phyloP scores from a whole-genome alignment of 2,113 vertebrate genomes.

The Ceyx melanurus region DNA sequence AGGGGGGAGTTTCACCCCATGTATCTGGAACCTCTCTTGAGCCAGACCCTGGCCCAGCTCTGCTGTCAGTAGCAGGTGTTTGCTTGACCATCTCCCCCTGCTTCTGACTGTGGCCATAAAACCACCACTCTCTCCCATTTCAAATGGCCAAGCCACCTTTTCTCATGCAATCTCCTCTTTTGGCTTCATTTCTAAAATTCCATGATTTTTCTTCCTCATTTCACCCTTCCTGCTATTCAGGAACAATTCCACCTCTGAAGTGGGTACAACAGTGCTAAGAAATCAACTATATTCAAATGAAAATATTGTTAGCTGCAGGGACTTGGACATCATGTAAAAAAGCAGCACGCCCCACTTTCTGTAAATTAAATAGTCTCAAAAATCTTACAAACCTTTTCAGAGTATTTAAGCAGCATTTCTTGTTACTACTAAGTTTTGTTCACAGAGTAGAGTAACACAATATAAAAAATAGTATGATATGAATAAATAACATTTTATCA shows the following conservation, averaged over 20 bases:
- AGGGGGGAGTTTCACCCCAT: background rate
- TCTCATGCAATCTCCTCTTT: background rate
- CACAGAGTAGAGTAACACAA: background rate
- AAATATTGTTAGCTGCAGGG: background rate
- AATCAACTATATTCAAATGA: background rate
- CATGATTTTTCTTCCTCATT: background rate
- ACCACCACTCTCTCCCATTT: background rate
- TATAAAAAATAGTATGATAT: background rate
- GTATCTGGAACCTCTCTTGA: background rate
- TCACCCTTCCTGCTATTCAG: background rate
- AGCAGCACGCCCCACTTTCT: background rate
- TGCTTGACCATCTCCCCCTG: constrained; percentile 14
- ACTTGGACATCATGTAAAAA: background rate
- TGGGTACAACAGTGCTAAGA: background rate
- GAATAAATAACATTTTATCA: background rate
- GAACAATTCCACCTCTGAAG: background rate
- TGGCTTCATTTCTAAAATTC: background rate
- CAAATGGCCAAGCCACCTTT: background rate
- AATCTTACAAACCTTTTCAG: background rate
- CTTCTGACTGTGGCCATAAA: background rate
- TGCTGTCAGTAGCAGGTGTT: rapidly evolving
- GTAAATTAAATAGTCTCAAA: background rate
- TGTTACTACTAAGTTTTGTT: background rate
- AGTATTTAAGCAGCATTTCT: background rate
- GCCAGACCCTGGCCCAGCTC: no score